Evolutionary conservation across 2,888 invertebrate genomes (phyloP), one percentile per base, ranked within the genome.

Genomic region (Punctoribates punctum): DNA sequence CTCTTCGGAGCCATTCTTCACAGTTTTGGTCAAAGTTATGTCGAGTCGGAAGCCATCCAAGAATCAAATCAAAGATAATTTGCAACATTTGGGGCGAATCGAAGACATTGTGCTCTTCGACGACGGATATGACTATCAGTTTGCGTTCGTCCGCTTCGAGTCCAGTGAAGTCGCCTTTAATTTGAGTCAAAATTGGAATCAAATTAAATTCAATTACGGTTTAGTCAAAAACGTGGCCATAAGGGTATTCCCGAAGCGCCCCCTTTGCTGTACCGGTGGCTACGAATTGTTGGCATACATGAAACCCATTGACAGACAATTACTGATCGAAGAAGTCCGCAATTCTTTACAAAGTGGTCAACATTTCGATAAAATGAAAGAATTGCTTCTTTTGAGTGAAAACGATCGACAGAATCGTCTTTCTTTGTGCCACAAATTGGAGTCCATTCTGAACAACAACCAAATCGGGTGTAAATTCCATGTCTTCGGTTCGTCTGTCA

Each of bases 401-500:
- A 62, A 2, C 1, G 62, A 62, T 62, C 5, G 29, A 27, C 8
- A 29, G 1, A 27, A 27, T 13, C 15, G 62, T 4, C 11, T 27
- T 1, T 5, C 8, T 25, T 29, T 62, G 27, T 9, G 11, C 13
- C 27, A 25, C 82, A 87, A 70, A 70, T 60, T 78, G 72, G 72
- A 77, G 60, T 25, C 23, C 34, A 42, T 46, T 17, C 48, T 73
- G 15, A 65, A 51, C 38, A 17, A 25, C 0, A 25, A 54, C 15
- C 17, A 15, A 23, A 34, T 75, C 27, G 5, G 20, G 4, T 75
- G 75, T 34, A 23, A 67, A 29, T 23, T 75, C 17, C 57, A 70
- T 25, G 38, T 70, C 4, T 67, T 70, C 29, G 75, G 75, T 25
- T 72, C 70, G 23, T 70, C 70, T 15, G 57, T 46, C 23, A 72